Evolutionary conservation across 2,797 vertebrate species (phyloP), one percentile per base, ranked within the genome.

Genomic region (Tangara arthus): DNA sequence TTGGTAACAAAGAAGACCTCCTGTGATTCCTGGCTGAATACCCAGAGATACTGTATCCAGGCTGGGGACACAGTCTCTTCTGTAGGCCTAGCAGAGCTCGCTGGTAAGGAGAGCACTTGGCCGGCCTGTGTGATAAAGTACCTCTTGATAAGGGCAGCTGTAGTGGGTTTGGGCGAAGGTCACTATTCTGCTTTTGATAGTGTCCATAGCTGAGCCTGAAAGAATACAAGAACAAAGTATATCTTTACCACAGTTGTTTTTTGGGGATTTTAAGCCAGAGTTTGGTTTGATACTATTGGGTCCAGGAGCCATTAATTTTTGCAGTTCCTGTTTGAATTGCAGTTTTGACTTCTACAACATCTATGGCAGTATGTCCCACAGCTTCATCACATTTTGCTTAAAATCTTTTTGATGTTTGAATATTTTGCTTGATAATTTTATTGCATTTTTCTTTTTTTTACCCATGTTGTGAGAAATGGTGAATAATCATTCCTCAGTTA

Each of bases 1-100:
- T 70, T 93, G 75, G 65, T 82, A 96, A 91, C 52, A 84, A 72
- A 72, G 88, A 69, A 41, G 68, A 42, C 19, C 37, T 39, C 42
- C 35, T 3, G 4, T 82, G 84, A 60, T 79, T 84, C 30, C 66
- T 72, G 57, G 44, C 50, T 27, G 55, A 18, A 4, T 44, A n/a
- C 14, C 24, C 75, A 57, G 50, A 65, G 61, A 69, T 35, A 35
- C 19, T 41, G 78, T 90, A 85, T 92, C 50, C 68, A 30, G 66
- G 35, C 14, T 64, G 66, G 46, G 39, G 57, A 44, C 5, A 8
- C 72, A 37, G 76, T 30, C 0, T 0, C 68, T 64, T 71, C 61
- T 57, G 32, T 44, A 12, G n/a, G 8, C 30, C 32, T 16, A 8
- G 61, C 61, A 61, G 32, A 28, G 5, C 39, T 30, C 0, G 0